These are phyloP conservation scores for Phengaris arion DNA, from an alignment of 2,888 invertebrate genomes.

Conservation along the genomic window DNA sequence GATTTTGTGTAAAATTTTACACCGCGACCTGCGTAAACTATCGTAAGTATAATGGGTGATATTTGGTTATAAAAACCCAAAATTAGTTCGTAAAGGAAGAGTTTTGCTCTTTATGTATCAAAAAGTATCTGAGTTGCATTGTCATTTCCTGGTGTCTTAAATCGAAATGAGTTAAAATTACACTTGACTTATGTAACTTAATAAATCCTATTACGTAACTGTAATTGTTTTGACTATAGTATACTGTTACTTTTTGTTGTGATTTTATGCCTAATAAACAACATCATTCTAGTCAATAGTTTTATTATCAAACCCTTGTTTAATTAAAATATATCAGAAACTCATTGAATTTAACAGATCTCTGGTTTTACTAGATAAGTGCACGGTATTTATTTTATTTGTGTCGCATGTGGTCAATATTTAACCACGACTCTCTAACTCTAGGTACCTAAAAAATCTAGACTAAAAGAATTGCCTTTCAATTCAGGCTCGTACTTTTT, in stretches of 20 bases:
- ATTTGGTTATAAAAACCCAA: background rate
- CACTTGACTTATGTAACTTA: conserved; percentile 22
- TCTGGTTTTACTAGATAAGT: background rate
- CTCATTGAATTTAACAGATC: background rate
- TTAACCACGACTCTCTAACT: background rate
- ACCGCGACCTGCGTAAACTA: no score
- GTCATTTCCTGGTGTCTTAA: conserved; percentile 11
- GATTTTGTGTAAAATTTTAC: no score
- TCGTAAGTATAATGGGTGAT: background rate
- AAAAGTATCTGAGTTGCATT: background rate
- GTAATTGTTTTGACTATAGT: conserved; percentile 23
- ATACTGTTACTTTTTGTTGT: background rate
- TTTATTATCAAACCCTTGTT: background rate
- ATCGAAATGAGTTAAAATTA: conserved; percentile 15
- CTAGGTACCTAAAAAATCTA: background rate
- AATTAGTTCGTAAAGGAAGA: background rate
- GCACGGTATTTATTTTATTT: background rate
- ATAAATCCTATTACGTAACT: conserved; percentile 18
- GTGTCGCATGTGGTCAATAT: background rate
- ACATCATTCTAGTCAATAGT: background rate
- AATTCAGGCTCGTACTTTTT: background rate
- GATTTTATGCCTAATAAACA: background rate
- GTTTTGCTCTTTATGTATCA: background rate
- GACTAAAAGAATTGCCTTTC: background rate
- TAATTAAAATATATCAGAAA: background rate